Conservation (phyloP, 2,113 vertebrate species). For the Halcyon malimbica region DNA sequence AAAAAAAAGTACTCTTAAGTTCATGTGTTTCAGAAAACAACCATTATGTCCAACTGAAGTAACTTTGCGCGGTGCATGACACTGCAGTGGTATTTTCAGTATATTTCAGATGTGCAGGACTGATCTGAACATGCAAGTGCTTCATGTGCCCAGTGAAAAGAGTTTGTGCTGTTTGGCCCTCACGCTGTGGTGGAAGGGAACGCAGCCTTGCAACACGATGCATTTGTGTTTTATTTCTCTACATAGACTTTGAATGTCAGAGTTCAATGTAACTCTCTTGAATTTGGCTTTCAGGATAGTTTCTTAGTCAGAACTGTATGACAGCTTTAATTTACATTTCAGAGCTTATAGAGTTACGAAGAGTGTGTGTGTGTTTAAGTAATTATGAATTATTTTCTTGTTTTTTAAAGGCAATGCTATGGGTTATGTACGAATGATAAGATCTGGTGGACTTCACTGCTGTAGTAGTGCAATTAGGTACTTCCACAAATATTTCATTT, state of each 20-base stretch:
- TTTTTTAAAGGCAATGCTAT: conserved; percentile 90
- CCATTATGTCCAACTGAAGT: background rate
- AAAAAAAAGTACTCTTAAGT: background rate
- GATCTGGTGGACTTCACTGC: conserved; percentile 96
- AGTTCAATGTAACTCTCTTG: background rate
- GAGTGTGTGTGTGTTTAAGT: background rate
- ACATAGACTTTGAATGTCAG: background rate
- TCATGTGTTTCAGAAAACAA: background rate
- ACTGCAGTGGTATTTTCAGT: background rate
- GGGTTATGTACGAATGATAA: conserved; percentile 98
- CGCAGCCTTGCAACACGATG: background rate
- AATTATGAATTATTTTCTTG: background rate
- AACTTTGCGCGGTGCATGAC: background rate
- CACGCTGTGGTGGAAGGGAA: background rate
- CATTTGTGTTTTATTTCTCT: background rate
- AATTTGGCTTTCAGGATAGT: background rate
- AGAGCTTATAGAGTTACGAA: background rate
- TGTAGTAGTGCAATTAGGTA: conserved; percentile 98
- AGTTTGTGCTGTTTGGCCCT: background rate
- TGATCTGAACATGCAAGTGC: background rate
- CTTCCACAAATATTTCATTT: background rate
- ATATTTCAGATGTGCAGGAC: background rate
- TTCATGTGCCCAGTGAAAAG: background rate
- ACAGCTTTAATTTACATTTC: background rate
- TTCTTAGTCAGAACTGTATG: background rate